Evolutionary conservation across 1,140 invertebrate species (phyloP), one percentile per base, ranked within the genome.

Genomic region (Saxidomus purpurata): DNA sequence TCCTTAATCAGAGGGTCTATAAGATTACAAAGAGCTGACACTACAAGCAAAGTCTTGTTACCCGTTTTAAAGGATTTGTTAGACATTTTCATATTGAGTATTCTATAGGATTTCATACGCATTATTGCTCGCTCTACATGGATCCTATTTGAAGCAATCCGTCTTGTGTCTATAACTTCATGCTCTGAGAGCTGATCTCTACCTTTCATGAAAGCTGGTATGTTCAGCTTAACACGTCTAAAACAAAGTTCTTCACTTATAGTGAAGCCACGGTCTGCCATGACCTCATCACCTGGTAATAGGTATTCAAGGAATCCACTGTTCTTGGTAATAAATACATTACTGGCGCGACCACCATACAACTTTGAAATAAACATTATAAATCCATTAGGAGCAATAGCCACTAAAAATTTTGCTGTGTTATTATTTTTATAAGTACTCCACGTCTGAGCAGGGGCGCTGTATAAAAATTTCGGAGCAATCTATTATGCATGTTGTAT

Each of bases 351-450:
- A 15, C 93, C 94, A 79, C 91, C 92, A 77, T 89, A 94, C n/a
- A 87, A 83, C 83, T 92, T 80, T 19, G 94, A 94, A 17, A 94
- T 74, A 89, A 90, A 95, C 52, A 80, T 91, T 19, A 95, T 91
- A 38, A 83, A 83, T 31, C 93, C 93, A 79, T 93, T 90, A 22
- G 93, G 94, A 31, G 92, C 92, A 59, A 92, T 94, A 15, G 87
- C 94, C 25, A 95, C 74, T 15, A 95, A 82, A 88, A 92, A 92
- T 71, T 95, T 95, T 22, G 49, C 49, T 25, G 91, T 92, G 71
- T 92, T 91, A 61, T 91, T 81, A n/a, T 38, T 40, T 43, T 92
- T 92, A n/a, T n/a, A n/a, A n/a, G n/a, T n/a, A n/a, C n/a, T n/a
- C n/a, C n/a, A n/a, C n/a, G n/a, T n/a, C n/a, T n/a, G n/a, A n/a